Conservation (phyloP, 2,113 vertebrate genomes). For the Morone chrysops region DNA sequence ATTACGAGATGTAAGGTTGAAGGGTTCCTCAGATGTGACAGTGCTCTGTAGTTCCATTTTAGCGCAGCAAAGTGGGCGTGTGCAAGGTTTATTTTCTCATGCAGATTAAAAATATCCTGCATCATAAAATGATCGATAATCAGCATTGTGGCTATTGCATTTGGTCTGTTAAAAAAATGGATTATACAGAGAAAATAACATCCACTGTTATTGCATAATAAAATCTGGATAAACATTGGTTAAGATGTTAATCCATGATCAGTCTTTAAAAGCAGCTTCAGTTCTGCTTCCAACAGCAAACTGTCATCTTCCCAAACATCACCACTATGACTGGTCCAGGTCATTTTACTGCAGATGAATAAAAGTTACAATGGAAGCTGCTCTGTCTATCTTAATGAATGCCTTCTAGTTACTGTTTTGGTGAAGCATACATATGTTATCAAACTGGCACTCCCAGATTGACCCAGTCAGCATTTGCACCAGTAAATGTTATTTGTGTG, state of each 20-base stretch:
- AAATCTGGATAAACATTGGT: slow-evolving; percentile 35
- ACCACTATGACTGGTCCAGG: not conserved
- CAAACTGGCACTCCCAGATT: not conserved
- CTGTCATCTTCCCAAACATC: slow-evolving; percentile 16
- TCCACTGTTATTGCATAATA: slow-evolving; percentile 35
- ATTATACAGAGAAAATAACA: slow-evolving; percentile 19
- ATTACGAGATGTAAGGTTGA: slow-evolving; percentile 11
- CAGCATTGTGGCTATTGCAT: not conserved
- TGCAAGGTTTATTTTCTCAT: not conserved
- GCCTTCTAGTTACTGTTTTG: not conserved
- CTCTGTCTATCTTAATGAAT: not conserved
- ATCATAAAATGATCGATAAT: not conserved
- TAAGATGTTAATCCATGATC: slow-evolving; percentile 61
- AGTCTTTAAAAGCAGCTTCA: slow-evolving; percentile 51
- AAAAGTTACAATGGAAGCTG: not conserved
- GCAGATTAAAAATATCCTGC: not conserved
- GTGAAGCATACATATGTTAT: not conserved
- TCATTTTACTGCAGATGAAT: not conserved
- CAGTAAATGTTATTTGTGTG: not conserved
- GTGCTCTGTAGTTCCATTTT: not conserved
- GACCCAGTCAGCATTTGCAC: too few relatives aligned
- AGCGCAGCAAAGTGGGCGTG: not conserved
- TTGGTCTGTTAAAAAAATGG: slow-evolving; percentile 19
- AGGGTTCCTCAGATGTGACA: not conserved
- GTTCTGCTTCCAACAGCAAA: slow-evolving; percentile 8